Evolutionary conservation across 2,888 invertebrate genomes (phyloP).

Genomic region (Trichogramma dendrolimi): DNA sequence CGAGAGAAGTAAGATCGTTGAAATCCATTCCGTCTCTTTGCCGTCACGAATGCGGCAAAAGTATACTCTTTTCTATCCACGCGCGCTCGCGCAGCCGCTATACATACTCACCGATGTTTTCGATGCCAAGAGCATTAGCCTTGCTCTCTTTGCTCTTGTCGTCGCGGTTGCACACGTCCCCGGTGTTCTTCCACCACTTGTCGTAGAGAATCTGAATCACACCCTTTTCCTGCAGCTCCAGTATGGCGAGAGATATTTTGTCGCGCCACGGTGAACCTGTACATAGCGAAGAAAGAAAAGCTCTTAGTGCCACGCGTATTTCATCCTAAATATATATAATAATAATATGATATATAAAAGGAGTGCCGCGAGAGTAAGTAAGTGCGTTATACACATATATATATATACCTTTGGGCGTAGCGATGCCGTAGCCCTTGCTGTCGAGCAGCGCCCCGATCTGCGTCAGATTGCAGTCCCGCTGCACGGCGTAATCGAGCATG

Average conservation of each 20-base stretch:
- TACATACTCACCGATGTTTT: constrained; percentile 69
- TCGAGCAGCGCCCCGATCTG: constrained; percentile 88
- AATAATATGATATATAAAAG: too few relatives aligned
- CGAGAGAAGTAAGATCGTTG: neutral
- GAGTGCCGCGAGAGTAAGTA: neutral
- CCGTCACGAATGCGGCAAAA: too few relatives aligned
- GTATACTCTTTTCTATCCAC: too few relatives aligned
- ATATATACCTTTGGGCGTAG: constrained; percentile 79
- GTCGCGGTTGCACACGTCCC: constrained; percentile 83
- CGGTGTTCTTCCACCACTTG: constrained; percentile 98
- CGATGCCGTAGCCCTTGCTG: constrained; percentile 91
- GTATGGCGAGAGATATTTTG: constrained; percentile 87
- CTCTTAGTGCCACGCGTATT: neutral
- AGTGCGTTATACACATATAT: neutral
- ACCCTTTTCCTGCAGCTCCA: constrained; percentile 93
- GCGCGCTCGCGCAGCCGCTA: neutral
- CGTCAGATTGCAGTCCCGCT: constrained; percentile 93
- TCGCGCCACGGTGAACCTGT: constrained; percentile 89
- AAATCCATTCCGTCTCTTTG: neutral
- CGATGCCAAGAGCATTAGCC: constrained; percentile 86
- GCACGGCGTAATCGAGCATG: constrained; percentile 93
- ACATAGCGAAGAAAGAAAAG: neutral
- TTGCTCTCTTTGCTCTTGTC: constrained; percentile 86
- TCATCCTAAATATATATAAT: too few relatives aligned
- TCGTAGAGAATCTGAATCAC: constrained; percentile 89